Evolutionary conservation across 2,797 vertebrate genomes (phyloP).

Genomic region (Darevskia nairensis): DNA sequence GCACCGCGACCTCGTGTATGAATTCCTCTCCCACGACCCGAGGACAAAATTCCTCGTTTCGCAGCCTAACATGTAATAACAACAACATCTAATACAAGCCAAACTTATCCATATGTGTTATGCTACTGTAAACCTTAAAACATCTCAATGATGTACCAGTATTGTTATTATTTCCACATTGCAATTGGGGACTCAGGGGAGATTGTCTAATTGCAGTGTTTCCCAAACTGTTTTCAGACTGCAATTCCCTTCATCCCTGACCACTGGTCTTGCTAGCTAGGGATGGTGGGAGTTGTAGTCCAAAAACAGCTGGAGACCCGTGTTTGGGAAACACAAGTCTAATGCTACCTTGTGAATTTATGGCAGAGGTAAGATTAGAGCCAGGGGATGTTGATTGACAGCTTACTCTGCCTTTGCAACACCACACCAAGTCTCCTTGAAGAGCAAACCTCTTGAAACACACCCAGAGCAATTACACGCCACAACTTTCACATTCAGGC

Average conservation of each 20-base stretch:
- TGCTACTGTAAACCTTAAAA: not conserved
- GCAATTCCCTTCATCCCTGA: too few species aligned
- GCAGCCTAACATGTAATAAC: constrained; percentile 84
- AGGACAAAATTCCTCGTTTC: constrained; percentile 91
- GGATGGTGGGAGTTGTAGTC: too few species aligned
- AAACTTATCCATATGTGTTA: not conserved
- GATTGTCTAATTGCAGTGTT: too few species aligned
- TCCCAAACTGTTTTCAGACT: too few species aligned
- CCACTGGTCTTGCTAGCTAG: too few species aligned
- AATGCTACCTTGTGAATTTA: not conserved
- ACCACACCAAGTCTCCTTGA: not conserved
- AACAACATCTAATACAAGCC: not conserved
- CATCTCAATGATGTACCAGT: not conserved
- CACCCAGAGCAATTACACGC: not conserved
- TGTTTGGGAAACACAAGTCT: not conserved
- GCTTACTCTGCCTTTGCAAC: not conserved
- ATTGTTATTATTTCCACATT: not conserved
- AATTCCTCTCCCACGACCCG: constrained; percentile 86
- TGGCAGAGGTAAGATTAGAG: not conserved
- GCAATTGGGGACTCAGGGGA: not conserved
- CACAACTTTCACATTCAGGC: not conserved
- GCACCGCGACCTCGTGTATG: constrained; percentile 86
- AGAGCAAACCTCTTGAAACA: not conserved
- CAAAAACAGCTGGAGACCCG: too few species aligned
- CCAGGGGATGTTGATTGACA: not conserved